Conservation (phyloP, 2,797 vertebrate species). For the Rachycentron canadum region DNA sequence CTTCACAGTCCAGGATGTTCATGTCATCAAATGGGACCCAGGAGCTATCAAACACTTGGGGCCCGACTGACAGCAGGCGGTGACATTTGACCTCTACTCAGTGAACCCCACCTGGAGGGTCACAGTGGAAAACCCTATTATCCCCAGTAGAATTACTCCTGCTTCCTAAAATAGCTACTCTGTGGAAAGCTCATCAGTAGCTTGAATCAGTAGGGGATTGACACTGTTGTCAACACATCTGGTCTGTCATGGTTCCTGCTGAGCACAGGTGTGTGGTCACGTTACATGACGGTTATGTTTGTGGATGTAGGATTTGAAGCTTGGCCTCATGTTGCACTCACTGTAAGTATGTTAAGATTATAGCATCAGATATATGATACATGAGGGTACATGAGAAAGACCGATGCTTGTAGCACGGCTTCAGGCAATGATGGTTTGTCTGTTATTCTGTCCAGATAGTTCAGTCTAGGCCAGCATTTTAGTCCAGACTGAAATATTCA, state of each 20-base stretch:
- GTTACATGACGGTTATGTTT: slow-evolving; percentile 12
- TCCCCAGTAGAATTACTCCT: slow-evolving; percentile 38
- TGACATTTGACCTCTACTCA: slow-evolving; percentile 49
- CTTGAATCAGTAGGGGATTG: slow-evolving; percentile 15
- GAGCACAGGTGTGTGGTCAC: slow-evolving; percentile 24
- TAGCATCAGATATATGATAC: not conserved
- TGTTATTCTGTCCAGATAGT: not conserved
- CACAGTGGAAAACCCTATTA: slow-evolving; percentile 50
- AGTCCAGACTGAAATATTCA: not conserved
- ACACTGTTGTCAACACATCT: slow-evolving; percentile 54
- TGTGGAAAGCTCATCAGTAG: slow-evolving; percentile 57
- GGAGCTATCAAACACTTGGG: slow-evolving; percentile 11
- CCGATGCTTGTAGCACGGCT: not conserved
- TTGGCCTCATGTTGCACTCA: not conserved
- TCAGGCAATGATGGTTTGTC: not conserved
- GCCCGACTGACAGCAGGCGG: slow-evolving; percentile 31
- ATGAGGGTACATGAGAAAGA: not conserved
- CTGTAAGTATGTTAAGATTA: not conserved
- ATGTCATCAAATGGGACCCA: slow-evolving; percentile 15
- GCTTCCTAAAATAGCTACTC: slow-evolving; percentile 54
- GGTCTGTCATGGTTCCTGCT: slow-evolving; percentile 29
- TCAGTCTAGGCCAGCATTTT: not conserved
- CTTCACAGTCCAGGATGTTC: slow-evolving; percentile 34
- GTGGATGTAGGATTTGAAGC: slow-evolving; percentile 20
- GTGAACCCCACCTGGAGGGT: slow-evolving; percentile 45